Conservation (phyloP, 2,113 vertebrate genomes). For the Oncorhynchus masou region DNA sequence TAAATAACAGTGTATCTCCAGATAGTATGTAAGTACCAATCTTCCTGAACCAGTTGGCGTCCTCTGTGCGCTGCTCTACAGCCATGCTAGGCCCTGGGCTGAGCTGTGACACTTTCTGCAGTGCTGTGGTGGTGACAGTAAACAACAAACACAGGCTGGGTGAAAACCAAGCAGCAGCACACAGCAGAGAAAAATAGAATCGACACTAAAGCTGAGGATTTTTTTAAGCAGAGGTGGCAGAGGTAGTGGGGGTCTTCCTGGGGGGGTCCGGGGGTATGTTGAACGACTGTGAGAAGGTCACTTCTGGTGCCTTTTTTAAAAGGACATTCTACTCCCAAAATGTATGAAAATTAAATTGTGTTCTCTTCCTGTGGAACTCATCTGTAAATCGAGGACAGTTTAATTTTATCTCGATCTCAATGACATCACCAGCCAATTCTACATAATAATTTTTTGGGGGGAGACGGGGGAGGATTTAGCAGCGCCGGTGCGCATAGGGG, state of each 20-base stretch:
- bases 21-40: constrained; percentile 74
- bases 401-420: no score
- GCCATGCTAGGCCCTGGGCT: constrained; percentile 43
- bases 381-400: no score
- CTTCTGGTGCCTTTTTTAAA: no score
- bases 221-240: no score
- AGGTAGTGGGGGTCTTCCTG: background rate
- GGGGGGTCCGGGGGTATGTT: background rate
- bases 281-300: no score
- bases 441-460: no score
- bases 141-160: background rate
- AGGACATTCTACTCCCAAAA: no score
- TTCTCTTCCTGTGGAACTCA: no score
- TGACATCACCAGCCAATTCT: no score
- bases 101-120: constrained; percentile 61
- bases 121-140: constrained; percentile 66
- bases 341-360: no score
- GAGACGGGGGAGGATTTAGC: no score
- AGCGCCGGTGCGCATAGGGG: no score
- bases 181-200: constrained; percentile 13
- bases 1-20: background rate
- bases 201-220: background rate
- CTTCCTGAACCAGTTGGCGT: constrained; percentile 91
- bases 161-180: background rate
- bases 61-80: constrained; percentile 64